Base-by-base conservation (phyloP, 2,888 invertebrate species). In the Lampropteryx suffumata region DNA sequence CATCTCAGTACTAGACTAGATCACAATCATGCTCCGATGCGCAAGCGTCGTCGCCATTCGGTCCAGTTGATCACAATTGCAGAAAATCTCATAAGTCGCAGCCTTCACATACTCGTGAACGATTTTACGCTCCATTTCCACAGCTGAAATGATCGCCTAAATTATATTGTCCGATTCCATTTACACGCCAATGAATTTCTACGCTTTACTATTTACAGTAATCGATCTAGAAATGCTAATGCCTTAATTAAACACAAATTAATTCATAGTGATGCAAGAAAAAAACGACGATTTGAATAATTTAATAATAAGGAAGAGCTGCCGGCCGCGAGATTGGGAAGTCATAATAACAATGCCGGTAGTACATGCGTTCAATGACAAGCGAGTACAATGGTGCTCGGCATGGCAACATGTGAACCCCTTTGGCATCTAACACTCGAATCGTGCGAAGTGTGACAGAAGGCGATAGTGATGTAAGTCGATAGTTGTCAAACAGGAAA, bases 401-500 rank as follows among this genome's bases (percentile, higher is more conserved):
- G 81, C 79, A 73, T 87, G 83, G 86, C 82, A 88, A 87, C 87
- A 79, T 69, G 67, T 72, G 77, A 84, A 83, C 87, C 89, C 88
- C 84, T 82, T 82, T 81, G 4, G 17, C 4, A 77, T 86, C 87
- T 87, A 88, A 87, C 84, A 83, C 75, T 70, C 81, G 77, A 82
- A 75, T 71, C 81, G 77, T 69, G 76, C 78, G 74, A 78, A 78
- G 82, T 80, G 79, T 81, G 80, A 77, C 88, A 88, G 88, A 86
- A 87, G 88, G 82, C 84, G 82, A 88, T 84, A 90, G 89, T 88
- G 88, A 88, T 88, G 88, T 87, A 85, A 88, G 88, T 81, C 78
- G 82, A 87, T 89, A 88, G 89, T 87, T 81, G 89, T 89, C 85
- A 86, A 89, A 86, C 90, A 90, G 89, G 89, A 90, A 89, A 84